Conservation (phyloP, 2,113 vertebrate genomes). For the Paramormyrops kingsleyae region DNA sequence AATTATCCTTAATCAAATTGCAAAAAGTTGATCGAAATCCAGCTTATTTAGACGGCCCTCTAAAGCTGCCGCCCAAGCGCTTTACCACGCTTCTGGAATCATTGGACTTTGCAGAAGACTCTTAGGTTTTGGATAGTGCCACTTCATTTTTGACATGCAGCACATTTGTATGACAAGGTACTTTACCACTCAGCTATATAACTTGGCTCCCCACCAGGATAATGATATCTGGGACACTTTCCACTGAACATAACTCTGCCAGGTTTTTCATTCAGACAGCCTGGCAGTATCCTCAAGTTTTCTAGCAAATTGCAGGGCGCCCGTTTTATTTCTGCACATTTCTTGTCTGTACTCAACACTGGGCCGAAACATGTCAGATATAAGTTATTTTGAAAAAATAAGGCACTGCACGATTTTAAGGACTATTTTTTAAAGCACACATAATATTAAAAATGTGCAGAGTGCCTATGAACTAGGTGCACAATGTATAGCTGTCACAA, state of each 20-base stretch:
- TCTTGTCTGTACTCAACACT: background rate
- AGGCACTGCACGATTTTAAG: background rate
- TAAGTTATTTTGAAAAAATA: background rate
- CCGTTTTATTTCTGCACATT: background rate
- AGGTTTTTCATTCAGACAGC: constrained; percentile 4
- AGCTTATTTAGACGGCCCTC: background rate
- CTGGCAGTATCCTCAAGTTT: constrained; percentile 3
- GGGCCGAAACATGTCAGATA: constrained; percentile 1
- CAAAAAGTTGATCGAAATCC: background rate
- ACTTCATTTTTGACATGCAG: constrained; percentile 5
- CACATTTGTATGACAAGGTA: constrained; percentile 11
- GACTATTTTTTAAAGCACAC: background rate
- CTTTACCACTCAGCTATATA: constrained; percentile 6
- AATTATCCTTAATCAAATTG: background rate
- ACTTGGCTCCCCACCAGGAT: constrained; percentile 17
- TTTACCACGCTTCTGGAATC: background rate
- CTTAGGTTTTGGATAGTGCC: background rate
- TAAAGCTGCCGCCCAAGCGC: background rate
- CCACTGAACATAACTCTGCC: background rate
- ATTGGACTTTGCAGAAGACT: background rate
- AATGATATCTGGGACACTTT: constrained; percentile 12
- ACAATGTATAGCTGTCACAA: background rate
- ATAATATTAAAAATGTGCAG: background rate
- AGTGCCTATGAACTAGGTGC: background rate
- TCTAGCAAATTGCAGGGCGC: background rate